These are phyloP conservation scores for Oceanodroma tethys DNA, from an alignment of 2,113 vertebrate species.

Conservation along the genomic window DNA sequence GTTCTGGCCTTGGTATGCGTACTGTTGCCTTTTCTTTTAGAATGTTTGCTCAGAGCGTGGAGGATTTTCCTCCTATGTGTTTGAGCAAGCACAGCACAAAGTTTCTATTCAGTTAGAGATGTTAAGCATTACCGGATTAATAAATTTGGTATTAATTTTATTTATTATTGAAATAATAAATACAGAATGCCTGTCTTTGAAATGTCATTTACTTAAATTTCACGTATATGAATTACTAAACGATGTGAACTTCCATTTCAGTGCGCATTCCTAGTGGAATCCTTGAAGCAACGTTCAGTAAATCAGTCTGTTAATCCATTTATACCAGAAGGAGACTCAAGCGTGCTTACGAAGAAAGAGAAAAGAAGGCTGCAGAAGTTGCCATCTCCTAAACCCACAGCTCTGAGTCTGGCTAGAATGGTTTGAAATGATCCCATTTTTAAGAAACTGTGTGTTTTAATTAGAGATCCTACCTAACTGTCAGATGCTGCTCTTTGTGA, in stretches of 20 bases:
- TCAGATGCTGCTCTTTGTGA: background rate
- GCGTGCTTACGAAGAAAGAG: background rate
- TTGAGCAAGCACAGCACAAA: background rate
- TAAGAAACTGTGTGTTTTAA: background rate
- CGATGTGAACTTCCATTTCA: constrained; percentile 29
- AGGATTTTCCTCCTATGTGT: background rate
- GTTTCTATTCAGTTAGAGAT: background rate
- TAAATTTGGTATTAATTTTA: background rate
- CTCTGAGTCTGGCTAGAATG: constrained; percentile 64
- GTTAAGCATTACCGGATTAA: background rate
- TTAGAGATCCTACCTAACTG: background rate
- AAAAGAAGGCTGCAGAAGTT: constrained; percentile 30
- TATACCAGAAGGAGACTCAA: background rate
- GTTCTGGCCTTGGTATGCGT: rapidly evolving
- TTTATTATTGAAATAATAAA: background rate
- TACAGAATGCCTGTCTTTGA: background rate
- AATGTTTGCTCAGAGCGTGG: background rate
- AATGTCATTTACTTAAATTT: background rate
- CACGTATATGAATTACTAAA: background rate
- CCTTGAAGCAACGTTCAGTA: constrained; percentile 68
- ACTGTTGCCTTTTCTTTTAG: background rate
- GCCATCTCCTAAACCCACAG: constrained; percentile 52
- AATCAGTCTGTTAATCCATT: background rate
- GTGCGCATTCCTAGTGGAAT: constrained; percentile 78
- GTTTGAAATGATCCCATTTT: constrained; percentile 64